Conservation (phyloP, 2,113 vertebrate species). For the Silurus meridionalis region DNA sequence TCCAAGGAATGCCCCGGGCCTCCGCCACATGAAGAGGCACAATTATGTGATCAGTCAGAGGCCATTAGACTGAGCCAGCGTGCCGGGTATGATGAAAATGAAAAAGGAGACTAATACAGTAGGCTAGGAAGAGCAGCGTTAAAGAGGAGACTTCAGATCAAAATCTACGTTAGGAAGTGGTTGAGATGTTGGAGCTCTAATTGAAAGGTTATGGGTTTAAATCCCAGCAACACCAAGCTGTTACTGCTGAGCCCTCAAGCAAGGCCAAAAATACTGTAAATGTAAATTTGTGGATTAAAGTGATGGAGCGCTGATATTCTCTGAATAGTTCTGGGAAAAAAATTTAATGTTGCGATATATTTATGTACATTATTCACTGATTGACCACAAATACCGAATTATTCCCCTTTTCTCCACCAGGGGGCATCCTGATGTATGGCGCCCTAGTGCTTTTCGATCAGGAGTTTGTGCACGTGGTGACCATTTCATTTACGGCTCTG, state of each 20-base stretch:
- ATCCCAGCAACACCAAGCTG: too few species aligned
- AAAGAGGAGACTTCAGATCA: constrained; percentile 15
- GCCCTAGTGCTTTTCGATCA: constrained; percentile 93
- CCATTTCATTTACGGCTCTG: constrained; percentile 97
- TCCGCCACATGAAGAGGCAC: constrained; percentile 53
- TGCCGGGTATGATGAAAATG: constrained; percentile 58
- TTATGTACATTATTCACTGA: not conserved
- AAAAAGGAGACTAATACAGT: constrained; percentile 61
- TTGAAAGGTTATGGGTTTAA: too few species aligned
- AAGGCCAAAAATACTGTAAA: too few species aligned
- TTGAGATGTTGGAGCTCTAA: too few species aligned
- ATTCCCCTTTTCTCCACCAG: constrained; percentile 69
- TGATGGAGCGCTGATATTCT: not conserved
- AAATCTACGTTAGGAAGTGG: not conserved
- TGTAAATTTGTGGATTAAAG: too few species aligned
- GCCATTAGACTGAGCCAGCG: constrained; percentile 61
- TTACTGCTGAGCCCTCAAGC: too few species aligned
- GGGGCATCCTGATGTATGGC: constrained; percentile 94
- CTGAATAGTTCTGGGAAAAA: not conserved
- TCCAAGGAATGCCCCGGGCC: constrained; percentile 60
- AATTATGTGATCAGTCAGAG: constrained; percentile 67
- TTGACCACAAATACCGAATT: not conserved
- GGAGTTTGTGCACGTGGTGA: constrained; percentile 95
- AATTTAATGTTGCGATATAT: not conserved
- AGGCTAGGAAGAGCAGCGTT: constrained; percentile 41